Evolutionary conservation across 1,140 invertebrate genomes (phyloP).

Genomic region (Chelonus insularis): DNA sequence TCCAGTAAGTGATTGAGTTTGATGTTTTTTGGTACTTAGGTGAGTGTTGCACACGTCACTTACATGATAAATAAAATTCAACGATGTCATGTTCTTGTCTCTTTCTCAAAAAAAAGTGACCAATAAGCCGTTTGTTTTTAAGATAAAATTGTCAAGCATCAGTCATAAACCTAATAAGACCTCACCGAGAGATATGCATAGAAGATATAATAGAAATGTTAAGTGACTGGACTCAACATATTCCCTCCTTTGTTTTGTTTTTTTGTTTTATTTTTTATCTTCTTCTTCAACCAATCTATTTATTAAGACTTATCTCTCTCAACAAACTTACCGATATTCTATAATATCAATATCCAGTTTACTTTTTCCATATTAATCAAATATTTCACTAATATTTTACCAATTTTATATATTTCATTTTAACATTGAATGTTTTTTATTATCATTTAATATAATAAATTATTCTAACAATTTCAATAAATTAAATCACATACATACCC

Average conservation of each 20-base stretch:
- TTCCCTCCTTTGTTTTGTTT: constrained; percentile 3
- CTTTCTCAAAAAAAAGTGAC: not conserved
- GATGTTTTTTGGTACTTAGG: not conserved
- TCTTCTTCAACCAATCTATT: not conserved
- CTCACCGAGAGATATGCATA: no score
- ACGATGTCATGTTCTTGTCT: not conserved
- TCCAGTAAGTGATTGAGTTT: not conserved
- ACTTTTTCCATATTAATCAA: no score
- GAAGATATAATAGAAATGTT: not conserved
- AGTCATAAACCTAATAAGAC: not conserved
- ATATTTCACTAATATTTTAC: no score
- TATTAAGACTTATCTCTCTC: not conserved
- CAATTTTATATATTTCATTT: no score
- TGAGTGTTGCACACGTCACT: constrained; percentile 13
- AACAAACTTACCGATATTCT: not conserved
- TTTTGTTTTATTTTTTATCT: constrained; percentile 5
- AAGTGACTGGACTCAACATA: not conserved
- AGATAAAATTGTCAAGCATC: constrained; percentile 1
- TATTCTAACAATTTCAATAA: not conserved
- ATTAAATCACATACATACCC: not conserved
- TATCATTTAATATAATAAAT: not conserved
- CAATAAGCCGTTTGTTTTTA: not conserved
- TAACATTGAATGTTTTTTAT: no score
- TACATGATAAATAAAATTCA: constrained; percentile 6
- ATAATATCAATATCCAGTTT: no score